phyloP scores from a whole-genome alignment of 2,888 invertebrate species.

The Zonitis immaculata region DNA sequence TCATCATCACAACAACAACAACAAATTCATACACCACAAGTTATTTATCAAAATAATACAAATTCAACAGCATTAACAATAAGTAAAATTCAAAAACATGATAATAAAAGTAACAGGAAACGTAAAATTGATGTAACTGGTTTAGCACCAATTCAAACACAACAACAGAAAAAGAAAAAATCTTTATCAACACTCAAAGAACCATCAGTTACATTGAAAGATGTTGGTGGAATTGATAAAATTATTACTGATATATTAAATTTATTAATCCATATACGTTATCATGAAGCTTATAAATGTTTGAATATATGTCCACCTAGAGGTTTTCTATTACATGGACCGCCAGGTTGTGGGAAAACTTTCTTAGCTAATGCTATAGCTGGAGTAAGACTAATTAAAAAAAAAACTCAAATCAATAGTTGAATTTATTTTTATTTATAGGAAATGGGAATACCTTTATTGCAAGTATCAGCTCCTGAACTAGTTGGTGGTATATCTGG shows the following conservation, averaged over 20 bases:
- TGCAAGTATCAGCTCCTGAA: constrained; percentile 89
- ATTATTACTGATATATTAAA: constrained; percentile 54
- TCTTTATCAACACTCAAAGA: constrained; percentile 43
- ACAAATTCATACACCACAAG: constrained; percentile 52
- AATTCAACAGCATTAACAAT: constrained; percentile 1
- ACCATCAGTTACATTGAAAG: constrained; percentile 59
- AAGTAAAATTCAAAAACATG: constrained; percentile 4
- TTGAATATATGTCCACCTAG: constrained; percentile 83
- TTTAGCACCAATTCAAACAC: constrained; percentile 2
- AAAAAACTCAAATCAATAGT: no score
- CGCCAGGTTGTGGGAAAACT: constrained; percentile 93
- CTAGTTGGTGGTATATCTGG: constrained; percentile 93
- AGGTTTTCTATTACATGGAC: constrained; percentile 91
- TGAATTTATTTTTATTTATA: no score
- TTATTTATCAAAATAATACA: constrained; percentile 6
- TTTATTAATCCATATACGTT: constrained; percentile 74
- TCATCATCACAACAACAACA: no score
- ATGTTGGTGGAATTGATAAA: constrained; percentile 78
- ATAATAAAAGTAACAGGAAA: constrained; percentile 36
- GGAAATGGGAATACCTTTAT: constrained; percentile 78
- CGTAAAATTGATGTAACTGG: constrained; percentile 38
- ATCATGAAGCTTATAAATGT: constrained; percentile 82
- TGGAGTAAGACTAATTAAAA: constrained; percentile 63
- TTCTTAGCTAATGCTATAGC: constrained; percentile 77
- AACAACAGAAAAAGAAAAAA: constrained; percentile 41